phyloP scores from a whole-genome alignment of 2,888 invertebrate species.

The Bedellia somnulentella region DNA sequence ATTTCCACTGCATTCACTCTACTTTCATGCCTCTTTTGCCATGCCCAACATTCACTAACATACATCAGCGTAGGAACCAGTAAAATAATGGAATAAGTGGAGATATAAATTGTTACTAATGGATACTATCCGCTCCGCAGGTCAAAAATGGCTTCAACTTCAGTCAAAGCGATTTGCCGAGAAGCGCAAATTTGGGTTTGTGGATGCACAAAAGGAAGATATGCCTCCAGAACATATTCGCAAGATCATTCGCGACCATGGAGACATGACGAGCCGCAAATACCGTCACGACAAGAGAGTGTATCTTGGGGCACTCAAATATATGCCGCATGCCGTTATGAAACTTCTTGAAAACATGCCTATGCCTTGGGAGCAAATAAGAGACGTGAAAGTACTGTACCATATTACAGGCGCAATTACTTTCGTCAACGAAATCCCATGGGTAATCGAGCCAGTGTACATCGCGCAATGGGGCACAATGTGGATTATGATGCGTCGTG shows the following conservation, averaged over 20 bases:
- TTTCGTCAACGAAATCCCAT: slow-evolving; percentile 99
- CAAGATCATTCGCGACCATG: slow-evolving; percentile 98
- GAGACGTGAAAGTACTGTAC: slow-evolving; percentile 96
- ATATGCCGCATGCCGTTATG: slow-evolving; percentile 99
- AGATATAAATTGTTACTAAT: neutral
- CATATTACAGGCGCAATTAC: slow-evolving; percentile 99
- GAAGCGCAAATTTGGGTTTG: slow-evolving; percentile 97
- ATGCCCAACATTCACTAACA: too few relatives aligned
- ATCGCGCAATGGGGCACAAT: slow-evolving; percentile 99
- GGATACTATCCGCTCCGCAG: too few relatives aligned
- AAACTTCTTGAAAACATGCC: slow-evolving; percentile 99
- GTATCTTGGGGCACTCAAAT: slow-evolving; percentile 96
- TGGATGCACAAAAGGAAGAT: slow-evolving; percentile 98
- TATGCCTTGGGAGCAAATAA: slow-evolving; percentile 99
- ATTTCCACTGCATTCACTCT: too few relatives aligned
- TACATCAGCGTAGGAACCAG: too few relatives aligned
- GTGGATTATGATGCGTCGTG: slow-evolving; percentile 99
- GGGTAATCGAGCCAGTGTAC: slow-evolving; percentile 99
- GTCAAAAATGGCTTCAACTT: slow-evolving; percentile 97
- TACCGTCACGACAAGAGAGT: slow-evolving; percentile 98
- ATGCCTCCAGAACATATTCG: slow-evolving; percentile 99
- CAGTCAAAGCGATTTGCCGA: slow-evolving; percentile 99
- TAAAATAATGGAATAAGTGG: too few relatives aligned
- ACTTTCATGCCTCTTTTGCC: too few relatives aligned
- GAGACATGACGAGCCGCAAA: slow-evolving; percentile 99